Conservation (phyloP, 2,888 invertebrate species). For the Drosophila rubida region DNA sequence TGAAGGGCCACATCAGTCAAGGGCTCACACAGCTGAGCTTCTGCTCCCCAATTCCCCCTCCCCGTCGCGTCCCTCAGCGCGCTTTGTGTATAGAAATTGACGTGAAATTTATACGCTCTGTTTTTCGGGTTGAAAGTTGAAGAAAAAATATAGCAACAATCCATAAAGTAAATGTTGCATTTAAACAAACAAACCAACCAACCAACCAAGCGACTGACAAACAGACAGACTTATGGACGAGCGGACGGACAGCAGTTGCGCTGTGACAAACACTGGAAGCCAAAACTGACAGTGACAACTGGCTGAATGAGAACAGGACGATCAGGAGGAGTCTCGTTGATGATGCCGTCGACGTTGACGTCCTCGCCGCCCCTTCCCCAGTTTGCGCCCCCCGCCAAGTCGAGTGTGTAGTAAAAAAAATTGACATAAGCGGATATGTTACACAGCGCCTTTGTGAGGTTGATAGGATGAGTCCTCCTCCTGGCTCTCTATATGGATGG, state of each 20-base stretch:
- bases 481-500: constrained; percentile 10
- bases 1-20: constrained; percentile 77
- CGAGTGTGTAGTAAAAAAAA: constrained; percentile 58
- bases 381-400: constrained; percentile 27
- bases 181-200: constrained; percentile 73
- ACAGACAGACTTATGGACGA: constrained; percentile 23
- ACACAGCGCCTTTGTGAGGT: constrained; percentile 68
- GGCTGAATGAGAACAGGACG: constrained; percentile 62
- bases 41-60: not conserved
- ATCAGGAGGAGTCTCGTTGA: constrained; percentile 58
- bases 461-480: constrained; percentile 24
- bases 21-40: constrained; percentile 72
- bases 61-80: not conserved
- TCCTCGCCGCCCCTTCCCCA: constrained; percentile 1
- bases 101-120: constrained; percentile 73
- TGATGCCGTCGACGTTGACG: constrained; percentile 53
- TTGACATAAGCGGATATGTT: constrained; percentile 79
- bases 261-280: constrained; percentile 72
- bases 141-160: constrained; percentile 80
- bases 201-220: constrained; percentile 48
- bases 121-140: constrained; percentile 74
- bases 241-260: constrained; percentile 8
- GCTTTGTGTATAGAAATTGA: constrained; percentile 65
- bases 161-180: constrained; percentile 79
- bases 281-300: constrained; percentile 80